These are phyloP conservation scores for Acromyrmex echinatior DNA, from an alignment of 1,140 invertebrate genomes.

Conservation along the genomic window DNA sequence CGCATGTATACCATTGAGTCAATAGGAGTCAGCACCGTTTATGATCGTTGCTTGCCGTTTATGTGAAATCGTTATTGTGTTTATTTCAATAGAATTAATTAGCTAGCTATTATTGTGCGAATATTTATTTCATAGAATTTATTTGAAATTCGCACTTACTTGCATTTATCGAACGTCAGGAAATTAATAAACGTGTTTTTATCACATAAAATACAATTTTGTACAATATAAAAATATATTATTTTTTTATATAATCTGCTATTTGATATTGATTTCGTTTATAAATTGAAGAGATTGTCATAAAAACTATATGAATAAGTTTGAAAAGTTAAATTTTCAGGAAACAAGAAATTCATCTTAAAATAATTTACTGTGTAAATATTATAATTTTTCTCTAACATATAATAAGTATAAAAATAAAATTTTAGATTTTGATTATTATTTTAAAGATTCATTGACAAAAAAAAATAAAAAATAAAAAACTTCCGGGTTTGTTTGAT, in stretches of 20 bases:
- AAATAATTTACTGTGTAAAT: too few relatives aligned
- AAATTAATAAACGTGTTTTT: neutral
- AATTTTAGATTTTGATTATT: too few relatives aligned
- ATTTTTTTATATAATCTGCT: neutral
- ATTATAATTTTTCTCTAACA: too few relatives aligned
- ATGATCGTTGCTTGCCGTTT: conserved; percentile 10
- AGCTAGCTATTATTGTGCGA: neutral
- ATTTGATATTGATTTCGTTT: neutral
- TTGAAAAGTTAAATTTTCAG: too few relatives aligned
- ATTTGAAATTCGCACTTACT: neutral
- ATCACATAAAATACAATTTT: neutral
- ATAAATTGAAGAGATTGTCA: neutral
- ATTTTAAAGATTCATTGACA: too few relatives aligned
- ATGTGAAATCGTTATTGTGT: conserved; percentile 15
- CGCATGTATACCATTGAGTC: neutral
- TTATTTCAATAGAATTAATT: conserved; percentile 43
- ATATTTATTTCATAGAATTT: conserved; percentile 8
- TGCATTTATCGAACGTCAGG: neutral
- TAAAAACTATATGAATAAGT: too few relatives aligned
- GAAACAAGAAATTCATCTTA: too few relatives aligned
- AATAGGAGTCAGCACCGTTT: conserved; percentile 3
- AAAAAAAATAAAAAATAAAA: too few relatives aligned
- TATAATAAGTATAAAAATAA: too few relatives aligned
- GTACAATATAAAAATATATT: neutral
- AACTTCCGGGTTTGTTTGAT: too few relatives aligned